Evolutionary conservation across 2,888 invertebrate genomes (phyloP).

Genomic region (Limnephilus marmoratus): DNA sequence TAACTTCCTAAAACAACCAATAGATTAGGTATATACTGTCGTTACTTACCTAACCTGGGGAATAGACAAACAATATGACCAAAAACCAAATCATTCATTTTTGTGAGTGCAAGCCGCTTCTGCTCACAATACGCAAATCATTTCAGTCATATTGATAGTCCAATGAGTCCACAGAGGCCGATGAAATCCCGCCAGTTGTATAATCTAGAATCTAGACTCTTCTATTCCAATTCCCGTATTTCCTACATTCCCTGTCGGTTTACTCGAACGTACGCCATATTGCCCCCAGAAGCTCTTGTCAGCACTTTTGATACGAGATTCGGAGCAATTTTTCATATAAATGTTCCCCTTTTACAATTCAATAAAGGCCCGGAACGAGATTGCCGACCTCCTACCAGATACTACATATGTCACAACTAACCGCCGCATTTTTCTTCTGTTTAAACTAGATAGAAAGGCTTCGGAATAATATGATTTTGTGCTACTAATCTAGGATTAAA

Average conservation of each 20-base stretch:
- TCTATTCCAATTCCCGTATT: background rate
- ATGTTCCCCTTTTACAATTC: constrained; percentile 35
- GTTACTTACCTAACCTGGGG: no score
- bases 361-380: constrained; percentile 31
- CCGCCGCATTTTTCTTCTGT: constrained; percentile 10
- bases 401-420: constrained; percentile 19
- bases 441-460: background rate
- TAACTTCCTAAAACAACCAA: no score
- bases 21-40: no score
- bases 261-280: constrained; percentile 10
- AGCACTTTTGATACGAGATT: constrained; percentile 41
- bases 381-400: constrained; percentile 33
- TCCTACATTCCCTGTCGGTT: background rate
- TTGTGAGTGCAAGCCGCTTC: no score
- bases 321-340: constrained; percentile 29
- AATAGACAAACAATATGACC: no score
- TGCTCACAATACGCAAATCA: background rate
- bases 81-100: no score
- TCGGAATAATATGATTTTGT: background rate
- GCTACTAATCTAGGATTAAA: background rate
- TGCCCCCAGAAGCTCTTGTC: constrained; percentile 15
- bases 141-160: background rate
- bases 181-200: background rate
- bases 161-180: background rate
- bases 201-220: background rate